phyloP scores from a whole-genome alignment of 2,113 vertebrate genomes.

The Xiphophorus couchianus region DNA sequence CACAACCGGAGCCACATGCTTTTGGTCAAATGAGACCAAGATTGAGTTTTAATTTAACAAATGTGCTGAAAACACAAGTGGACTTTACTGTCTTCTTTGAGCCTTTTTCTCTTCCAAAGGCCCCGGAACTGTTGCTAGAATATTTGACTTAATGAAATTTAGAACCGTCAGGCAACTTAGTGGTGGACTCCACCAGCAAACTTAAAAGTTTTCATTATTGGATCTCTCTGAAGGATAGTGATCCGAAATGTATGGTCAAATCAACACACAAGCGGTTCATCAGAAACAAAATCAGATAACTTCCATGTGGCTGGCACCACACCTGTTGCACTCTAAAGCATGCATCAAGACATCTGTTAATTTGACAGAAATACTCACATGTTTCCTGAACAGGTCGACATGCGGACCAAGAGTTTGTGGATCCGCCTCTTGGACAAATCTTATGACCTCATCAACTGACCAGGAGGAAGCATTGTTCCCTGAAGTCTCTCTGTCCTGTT shows the following conservation, averaged over 20 bases:
- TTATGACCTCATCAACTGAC: conserved; percentile 95
- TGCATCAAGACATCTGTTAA: background rate
- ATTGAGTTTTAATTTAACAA: background rate
- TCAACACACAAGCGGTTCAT: background rate
- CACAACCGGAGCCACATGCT: background rate
- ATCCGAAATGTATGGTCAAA: background rate
- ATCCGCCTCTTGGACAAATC: conserved; percentile 91
- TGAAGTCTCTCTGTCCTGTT: conserved; percentile 84
- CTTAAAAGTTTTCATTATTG: background rate
- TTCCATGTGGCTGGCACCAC: background rate
- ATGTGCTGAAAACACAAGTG: background rate
- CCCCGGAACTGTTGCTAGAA: background rate
- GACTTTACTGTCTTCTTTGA: background rate
- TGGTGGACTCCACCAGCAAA: background rate
- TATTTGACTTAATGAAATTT: background rate
- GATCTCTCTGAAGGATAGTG: background rate
- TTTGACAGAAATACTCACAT: conserved; percentile 79
- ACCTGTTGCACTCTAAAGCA: background rate
- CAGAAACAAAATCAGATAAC: background rate
- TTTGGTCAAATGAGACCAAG: background rate
- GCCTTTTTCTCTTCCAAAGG: background rate
- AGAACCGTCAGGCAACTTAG: background rate
- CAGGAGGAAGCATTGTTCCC: conserved; percentile 84
- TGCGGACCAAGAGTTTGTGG: conserved; percentile 89
- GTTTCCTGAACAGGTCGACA: conserved; percentile 92